These are phyloP conservation scores for Arctocebus calabarensis DNA, from an alignment of 2,797 vertebrate genomes.

Conservation along the genomic window DNA sequence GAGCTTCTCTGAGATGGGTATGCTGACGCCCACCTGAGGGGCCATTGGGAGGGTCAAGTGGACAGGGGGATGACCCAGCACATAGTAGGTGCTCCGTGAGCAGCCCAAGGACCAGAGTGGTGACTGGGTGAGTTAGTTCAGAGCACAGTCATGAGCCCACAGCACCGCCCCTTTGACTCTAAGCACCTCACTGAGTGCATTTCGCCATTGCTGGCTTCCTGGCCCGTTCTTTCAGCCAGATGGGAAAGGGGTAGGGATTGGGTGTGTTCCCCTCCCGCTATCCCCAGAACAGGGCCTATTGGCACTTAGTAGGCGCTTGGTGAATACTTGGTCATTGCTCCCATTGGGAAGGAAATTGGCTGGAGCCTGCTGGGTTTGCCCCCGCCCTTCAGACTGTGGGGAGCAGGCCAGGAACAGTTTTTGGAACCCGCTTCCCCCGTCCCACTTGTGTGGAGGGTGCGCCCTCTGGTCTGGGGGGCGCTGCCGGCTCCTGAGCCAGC, in stretches of 20 bases:
- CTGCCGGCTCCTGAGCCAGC: neutral
- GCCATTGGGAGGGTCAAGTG: rapidly evolving
- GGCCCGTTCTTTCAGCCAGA: neutral
- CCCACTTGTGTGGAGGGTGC: neutral
- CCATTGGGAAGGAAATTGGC: neutral
- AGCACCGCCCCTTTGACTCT: neutral
- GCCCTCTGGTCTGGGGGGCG: neutral
- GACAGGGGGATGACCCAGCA: rapidly evolving
- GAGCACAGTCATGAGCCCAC: neutral
- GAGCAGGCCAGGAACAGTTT: neutral
- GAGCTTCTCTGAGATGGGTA: neutral
- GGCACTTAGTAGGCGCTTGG: neutral
- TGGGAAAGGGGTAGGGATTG: neutral
- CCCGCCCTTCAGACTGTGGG: neutral
- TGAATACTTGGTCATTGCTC: neutral
- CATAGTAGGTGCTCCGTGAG: rapidly evolving
- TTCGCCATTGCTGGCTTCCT: neutral
- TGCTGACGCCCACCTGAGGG: neutral
- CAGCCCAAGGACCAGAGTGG: neutral
- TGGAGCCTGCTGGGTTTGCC: neutral
- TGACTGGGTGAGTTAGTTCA: neutral
- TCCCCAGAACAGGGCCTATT: neutral
- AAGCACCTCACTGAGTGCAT: too few species aligned
- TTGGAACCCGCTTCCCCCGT: neutral
- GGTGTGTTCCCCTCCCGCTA: neutral